phyloP scores from a whole-genome alignment of 2,797 vertebrate species.

The Podarcis siculus region DNA sequence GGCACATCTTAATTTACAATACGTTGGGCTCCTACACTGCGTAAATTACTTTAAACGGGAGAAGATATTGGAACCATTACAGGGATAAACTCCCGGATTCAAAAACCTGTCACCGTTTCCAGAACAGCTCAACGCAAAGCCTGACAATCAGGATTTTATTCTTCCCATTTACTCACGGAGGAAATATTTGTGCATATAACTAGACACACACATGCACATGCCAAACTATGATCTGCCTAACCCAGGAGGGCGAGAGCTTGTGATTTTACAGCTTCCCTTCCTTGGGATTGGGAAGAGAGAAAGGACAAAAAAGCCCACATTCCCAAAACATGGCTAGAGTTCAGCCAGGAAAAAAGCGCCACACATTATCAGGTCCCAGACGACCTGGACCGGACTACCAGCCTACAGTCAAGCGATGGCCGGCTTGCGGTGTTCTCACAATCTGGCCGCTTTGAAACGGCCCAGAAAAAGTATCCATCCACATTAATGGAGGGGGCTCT shows the following conservation, averaged over 20 bases:
- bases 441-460: neutral
- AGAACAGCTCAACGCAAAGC: neutral
- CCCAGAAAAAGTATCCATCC: neutral
- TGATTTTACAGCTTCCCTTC: neutral
- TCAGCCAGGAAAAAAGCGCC: neutral
- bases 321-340: neutral
- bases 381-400: neutral
- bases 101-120: neutral
- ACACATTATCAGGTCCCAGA: neutral
- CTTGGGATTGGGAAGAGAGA: neutral
- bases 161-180: neutral
- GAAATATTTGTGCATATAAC: neutral
- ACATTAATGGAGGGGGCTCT: neutral
- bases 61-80: conserved; percentile 35
- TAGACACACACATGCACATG: neutral
- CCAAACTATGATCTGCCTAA: neutral
- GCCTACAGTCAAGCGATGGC: too few species aligned
- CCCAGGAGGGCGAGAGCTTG: too few species aligned
- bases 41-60: neutral
- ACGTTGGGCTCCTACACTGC: conserved; percentile 40
- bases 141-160: too few species aligned
- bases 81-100: neutral
- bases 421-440: too few species aligned
- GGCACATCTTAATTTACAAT: conserved; percentile 47
- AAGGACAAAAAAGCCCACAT: neutral